Evolutionary conservation across 2,797 vertebrate genomes (phyloP), one percentile per base, ranked within the genome.

Genomic region (Danio kyathit): DNA sequence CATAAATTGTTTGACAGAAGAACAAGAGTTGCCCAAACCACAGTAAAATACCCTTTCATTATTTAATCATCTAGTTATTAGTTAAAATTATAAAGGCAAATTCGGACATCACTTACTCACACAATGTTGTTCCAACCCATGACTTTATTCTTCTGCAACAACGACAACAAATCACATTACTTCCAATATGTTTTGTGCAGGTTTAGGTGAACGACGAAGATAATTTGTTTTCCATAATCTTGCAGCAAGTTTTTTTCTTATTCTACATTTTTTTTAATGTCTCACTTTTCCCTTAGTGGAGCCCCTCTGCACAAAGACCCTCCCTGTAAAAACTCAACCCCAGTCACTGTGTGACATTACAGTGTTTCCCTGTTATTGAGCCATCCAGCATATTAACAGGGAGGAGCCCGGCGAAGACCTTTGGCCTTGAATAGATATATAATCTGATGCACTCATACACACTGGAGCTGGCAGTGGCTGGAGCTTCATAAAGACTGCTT

Each of bases 401-500:
- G 21, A 19, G 79, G 74, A 70, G 78, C 74, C 63, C 48, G 69
- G 43, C 6, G 1, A 29, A 57, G 60, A 83, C 78, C 80, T 85
- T 76, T 81, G 77, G 66, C 85, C 83, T 60, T 16, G 6, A 51
- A 66, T 69, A 69, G 49, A 43, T 29, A n/a, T 59, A 52, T 57
- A 40, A 52, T 46, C 75, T 44, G 80, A 56, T 60, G 44, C 41
- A 75, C 59, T 60, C 72, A 65, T 76, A 83, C 48, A 67, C 54
- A 66, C 57, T 63, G 52, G 19, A 29, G 46, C 38, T 21, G 52
- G 59, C 61, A 52, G 57, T 83, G 75, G 5, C 71, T 10, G 12
- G 14, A 21, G 52, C 12, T 52, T 79, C 44, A 82, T 81, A 83
- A 86, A 69, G 82, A 71, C 79, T 48, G 69, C 75, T 85, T 83